phyloP scores from a whole-genome alignment of 2,797 vertebrate species.

The Gadopsis bispinosus region DNA sequence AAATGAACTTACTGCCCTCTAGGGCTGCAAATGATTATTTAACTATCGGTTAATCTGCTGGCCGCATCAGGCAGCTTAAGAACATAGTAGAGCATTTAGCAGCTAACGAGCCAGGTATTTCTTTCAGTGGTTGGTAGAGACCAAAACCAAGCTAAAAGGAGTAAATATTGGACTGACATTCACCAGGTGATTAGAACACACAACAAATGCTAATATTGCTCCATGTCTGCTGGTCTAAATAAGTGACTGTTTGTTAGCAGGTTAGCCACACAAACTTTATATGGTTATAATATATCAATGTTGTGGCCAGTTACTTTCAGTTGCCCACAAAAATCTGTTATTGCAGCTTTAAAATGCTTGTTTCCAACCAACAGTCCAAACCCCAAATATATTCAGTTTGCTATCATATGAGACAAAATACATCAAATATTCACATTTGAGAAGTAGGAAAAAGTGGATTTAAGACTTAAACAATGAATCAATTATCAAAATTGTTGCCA shows the following conservation, averaged over 20 bases:
- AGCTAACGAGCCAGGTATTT: not conserved
- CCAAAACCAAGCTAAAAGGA: conserved; percentile 3
- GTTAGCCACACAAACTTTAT: not conserved
- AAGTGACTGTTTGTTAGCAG: not conserved
- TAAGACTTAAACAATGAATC: not conserved
- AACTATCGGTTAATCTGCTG: not conserved
- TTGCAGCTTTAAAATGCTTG: not conserved
- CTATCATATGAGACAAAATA: not conserved
- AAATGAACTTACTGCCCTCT: not conserved
- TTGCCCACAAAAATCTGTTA: not conserved
- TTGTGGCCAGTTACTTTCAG: too few relatives aligned
- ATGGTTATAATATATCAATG: not conserved
- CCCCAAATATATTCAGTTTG: not conserved
- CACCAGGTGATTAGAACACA: not conserved
- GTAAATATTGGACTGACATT: not conserved
- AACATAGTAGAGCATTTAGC: not conserved
- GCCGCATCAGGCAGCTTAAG: not conserved
- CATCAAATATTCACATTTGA: not conserved
- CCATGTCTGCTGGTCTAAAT: not conserved
- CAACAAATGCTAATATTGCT: not conserved
- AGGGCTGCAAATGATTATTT: not conserved
- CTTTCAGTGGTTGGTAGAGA: not conserved
- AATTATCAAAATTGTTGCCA: not conserved
- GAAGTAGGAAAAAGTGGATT: not conserved
- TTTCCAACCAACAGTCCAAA: not conserved